Evolutionary conservation across 37 sponge, comb jelly and placozoan species (phyloP).

Genomic region (Corticium candelabrum): DNA sequence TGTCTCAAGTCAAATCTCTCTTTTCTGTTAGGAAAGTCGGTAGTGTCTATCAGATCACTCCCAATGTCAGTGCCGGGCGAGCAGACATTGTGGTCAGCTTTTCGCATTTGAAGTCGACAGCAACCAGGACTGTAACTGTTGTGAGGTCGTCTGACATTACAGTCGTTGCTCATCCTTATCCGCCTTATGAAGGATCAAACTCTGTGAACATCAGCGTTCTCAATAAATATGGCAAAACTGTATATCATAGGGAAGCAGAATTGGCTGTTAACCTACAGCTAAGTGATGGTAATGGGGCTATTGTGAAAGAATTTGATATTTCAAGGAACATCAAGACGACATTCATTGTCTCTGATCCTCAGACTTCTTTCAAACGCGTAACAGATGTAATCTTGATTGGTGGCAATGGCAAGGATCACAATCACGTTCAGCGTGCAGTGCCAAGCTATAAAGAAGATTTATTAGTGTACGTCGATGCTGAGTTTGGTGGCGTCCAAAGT

Average conservation of each 20-base stretch:
- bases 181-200: not conserved
- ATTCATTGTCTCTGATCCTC: not conserved
- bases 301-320: not conserved
- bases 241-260: conserved; percentile 20
- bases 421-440: not conserved
- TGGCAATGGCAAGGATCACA: not conserved
- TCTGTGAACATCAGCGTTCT: not conserved
- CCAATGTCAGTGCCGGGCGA: not conserved
- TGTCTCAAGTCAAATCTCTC: not conserved
- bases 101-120: not conserved
- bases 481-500: not conserved
- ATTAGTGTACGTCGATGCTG: conserved; percentile 6
- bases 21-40: not conserved
- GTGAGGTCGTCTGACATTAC: not conserved
- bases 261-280: conserved; percentile 13
- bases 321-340: not conserved
- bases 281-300: conserved; percentile 17
- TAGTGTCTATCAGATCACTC: not conserved
- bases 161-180: not conserved
- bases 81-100: not conserved
- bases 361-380: not conserved
- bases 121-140: not conserved
- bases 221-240: not conserved
- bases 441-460: not conserved
- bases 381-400: not conserved